These are phyloP conservation scores for Myotis planiceps DNA, from an alignment of 2,797 vertebrate species.

Conservation along the genomic window DNA sequence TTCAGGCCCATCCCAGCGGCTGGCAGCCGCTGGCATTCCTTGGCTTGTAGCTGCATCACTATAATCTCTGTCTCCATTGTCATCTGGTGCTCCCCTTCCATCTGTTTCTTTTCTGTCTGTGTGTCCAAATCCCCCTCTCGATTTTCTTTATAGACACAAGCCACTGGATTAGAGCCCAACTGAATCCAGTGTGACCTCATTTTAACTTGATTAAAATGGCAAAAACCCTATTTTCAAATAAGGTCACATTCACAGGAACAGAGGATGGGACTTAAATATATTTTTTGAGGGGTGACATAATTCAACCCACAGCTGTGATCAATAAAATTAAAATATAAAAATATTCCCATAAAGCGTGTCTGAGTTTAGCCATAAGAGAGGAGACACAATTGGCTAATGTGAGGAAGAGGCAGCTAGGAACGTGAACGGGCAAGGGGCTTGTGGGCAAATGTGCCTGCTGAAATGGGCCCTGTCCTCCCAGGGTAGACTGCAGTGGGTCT, in stretches of 20 bases:
- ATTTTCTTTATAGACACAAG: not conserved
- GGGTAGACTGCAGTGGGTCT: not conserved
- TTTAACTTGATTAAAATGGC: not conserved
- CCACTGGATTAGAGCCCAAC: not conserved
- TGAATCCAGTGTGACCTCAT: not conserved
- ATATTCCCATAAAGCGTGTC: not conserved
- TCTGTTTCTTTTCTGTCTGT: not conserved
- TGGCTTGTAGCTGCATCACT: not conserved
- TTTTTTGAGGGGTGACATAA: not conserved
- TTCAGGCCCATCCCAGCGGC: not conserved
- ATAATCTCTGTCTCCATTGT: not conserved
- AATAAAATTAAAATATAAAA: not conserved
- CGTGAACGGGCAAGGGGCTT: not conserved
- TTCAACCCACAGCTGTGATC: not conserved
- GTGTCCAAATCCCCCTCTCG: not conserved
- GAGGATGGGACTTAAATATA: not conserved
- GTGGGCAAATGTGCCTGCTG: not conserved
- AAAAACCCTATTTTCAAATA: not conserved
- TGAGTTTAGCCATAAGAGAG: not conserved
- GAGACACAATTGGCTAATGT: not conserved
- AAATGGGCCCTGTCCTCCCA: not conserved
- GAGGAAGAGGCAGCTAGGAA: not conserved
- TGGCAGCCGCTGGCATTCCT: not conserved
- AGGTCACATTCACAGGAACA: not conserved
- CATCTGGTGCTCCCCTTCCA: no score